Conservation (phyloP, 2,888 invertebrate genomes). For the Globia sparganii region DNA sequence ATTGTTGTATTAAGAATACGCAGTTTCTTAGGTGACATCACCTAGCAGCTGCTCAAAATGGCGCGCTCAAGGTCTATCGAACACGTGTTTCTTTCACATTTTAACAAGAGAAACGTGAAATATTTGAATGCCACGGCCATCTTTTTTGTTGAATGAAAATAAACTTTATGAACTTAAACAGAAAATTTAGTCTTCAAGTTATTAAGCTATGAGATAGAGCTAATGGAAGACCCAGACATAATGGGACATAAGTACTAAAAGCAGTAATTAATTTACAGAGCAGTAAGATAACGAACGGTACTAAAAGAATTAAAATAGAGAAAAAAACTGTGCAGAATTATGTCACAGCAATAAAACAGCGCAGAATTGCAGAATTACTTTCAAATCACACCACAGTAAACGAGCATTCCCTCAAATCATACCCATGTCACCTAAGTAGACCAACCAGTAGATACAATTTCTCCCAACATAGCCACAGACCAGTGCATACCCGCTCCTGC, state of each 20-base stretch:
- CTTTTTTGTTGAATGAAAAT: neutral
- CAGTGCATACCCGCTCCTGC: conserved; percentile 55
- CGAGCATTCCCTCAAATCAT: neutral
- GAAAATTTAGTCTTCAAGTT: neutral
- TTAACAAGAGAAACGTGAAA: neutral
- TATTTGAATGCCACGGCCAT: neutral
- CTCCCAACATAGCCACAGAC: neutral
- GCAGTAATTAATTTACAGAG: neutral
- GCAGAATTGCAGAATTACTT: neutral
- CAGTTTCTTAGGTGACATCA: conserved; percentile 40
- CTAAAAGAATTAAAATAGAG: neutral
- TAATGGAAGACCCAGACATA: neutral
- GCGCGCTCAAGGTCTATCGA: conserved; percentile 25
- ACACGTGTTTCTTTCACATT: conserved; percentile 5
- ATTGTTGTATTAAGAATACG: neutral
- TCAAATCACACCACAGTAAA: neutral
- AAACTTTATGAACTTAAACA: neutral
- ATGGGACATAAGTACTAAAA: neutral
- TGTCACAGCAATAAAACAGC: no score
- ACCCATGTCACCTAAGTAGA: neutral
- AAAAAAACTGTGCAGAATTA: neutral
- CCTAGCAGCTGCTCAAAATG: conserved; percentile 4
- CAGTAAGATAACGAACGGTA: neutral
- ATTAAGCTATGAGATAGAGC: neutral
- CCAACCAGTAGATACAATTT: conserved; percentile 2